phyloP scores from a whole-genome alignment of 1,140 invertebrate genomes.

The Zaprionus vittiger region DNA sequence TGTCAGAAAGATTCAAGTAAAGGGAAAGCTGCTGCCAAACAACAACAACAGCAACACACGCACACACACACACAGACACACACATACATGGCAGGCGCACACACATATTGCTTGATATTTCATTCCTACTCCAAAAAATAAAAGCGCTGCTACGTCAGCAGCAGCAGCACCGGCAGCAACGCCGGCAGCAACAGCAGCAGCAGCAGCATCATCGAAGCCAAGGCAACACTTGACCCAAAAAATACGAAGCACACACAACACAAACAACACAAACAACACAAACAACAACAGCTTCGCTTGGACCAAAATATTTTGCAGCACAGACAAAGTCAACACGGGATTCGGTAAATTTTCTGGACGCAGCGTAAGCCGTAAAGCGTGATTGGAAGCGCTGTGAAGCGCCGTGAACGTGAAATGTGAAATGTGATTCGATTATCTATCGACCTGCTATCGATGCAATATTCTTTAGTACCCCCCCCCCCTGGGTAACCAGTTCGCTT shows the following conservation, averaged over 20 bases:
- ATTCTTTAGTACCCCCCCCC: background rate
- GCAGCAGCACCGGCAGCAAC: constrained; percentile 42
- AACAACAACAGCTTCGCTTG: constrained; percentile 22
- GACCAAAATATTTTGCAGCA: constrained; percentile 45
- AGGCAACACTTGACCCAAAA: constrained; percentile 75
- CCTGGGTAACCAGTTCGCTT: too few relatives aligned
- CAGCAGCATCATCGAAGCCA: constrained; percentile 17
- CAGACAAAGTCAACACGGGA: constrained; percentile 46
- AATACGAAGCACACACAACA: constrained; percentile 21
- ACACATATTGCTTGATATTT: constrained; percentile 66
- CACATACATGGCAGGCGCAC: constrained; percentile 14
- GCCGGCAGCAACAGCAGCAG: constrained; percentile 29
- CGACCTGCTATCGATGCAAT: background rate
- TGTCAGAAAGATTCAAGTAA: constrained; percentile 19
- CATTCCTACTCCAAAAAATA: constrained; percentile 75
- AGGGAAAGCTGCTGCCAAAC: constrained; percentile 34
- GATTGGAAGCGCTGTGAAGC: constrained; percentile 22
- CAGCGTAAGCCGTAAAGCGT: constrained; percentile 18
- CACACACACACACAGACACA: constrained; percentile 31
- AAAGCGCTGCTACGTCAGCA: constrained; percentile 74
- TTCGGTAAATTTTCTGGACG: constrained; percentile 37
- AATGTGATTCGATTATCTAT: constrained; percentile 9
- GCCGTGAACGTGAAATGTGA: constrained; percentile 11
- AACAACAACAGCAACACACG: constrained; percentile 37
- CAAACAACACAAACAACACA: background rate